Evolutionary conservation across 2,888 invertebrate genomes (phyloP).

Genomic region (Nyleta sp.): DNA sequence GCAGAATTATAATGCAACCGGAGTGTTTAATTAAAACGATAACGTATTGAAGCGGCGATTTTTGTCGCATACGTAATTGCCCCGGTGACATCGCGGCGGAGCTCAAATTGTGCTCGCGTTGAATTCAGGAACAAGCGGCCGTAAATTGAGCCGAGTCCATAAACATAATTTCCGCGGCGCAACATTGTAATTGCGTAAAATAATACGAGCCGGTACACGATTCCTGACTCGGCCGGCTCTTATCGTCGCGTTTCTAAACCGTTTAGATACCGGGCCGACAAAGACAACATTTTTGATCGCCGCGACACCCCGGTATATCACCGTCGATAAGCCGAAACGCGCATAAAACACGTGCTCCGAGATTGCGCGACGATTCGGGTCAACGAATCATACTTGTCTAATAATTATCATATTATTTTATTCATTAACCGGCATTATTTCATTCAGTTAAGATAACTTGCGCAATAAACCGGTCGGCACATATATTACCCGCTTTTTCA

Average conservation of each 20-base stretch:
- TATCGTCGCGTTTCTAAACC: slow-evolving; percentile 1
- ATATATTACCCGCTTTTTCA: slow-evolving; percentile 6
- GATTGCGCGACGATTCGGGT: slow-evolving; percentile 27
- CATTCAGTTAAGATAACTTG: slow-evolving; percentile 39
- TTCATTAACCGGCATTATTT: slow-evolving; percentile 46
- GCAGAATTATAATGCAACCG: slow-evolving; percentile 10
- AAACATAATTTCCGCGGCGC: background rate
- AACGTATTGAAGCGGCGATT: background rate
- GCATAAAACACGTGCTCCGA: slow-evolving; percentile 12
- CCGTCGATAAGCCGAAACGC: slow-evolving; percentile 30
- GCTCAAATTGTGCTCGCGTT: background rate
- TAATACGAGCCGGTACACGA: too few species aligned
- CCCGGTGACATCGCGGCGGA: background rate
- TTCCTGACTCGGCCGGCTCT: background rate
- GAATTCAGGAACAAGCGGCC: too few species aligned
- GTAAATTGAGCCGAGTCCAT: too few species aligned
- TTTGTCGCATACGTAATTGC: background rate
- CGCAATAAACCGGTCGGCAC: slow-evolving; percentile 46
- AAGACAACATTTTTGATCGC: slow-evolving; percentile 5
- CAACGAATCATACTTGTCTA: slow-evolving; percentile 30
- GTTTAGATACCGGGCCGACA: slow-evolving; percentile 1
- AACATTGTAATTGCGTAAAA: too few species aligned
- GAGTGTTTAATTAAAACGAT: slow-evolving; percentile 3
- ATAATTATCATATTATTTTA: slow-evolving; percentile 46
- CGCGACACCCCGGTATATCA: slow-evolving; percentile 3